A percentile compares a stretch with the other conserved stretches of the same genome.
phyloP scores from a whole-genome alignment of 2,888 invertebrate species.

The Chymomyza procnemis region DNA sequence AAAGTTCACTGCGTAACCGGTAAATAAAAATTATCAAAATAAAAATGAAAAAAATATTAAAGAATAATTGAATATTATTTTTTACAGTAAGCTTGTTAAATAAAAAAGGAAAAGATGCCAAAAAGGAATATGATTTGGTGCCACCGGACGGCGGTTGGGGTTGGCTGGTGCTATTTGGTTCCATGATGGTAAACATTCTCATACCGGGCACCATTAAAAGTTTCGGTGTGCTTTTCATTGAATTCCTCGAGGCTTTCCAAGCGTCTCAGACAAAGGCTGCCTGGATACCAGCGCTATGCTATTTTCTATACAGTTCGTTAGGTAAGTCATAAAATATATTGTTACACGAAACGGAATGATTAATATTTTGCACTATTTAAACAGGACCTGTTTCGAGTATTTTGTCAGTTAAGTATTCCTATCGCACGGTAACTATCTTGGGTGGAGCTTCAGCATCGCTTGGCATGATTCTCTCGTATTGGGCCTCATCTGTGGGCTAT shows the following conservation, averaged over 20 bases:
- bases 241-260: slow-evolving; percentile 88
- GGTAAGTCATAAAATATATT: slow-evolving; percentile 80
- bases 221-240: slow-evolving; percentile 90
- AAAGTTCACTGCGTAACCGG: too few species aligned
- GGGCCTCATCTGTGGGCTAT: slow-evolving; percentile 87
- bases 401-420: slow-evolving; percentile 90
- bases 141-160: slow-evolving; percentile 92
- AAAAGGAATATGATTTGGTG: slow-evolving; percentile 84
- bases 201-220: slow-evolving; percentile 93
- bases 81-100: slow-evolving; percentile 64
- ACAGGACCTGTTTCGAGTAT: slow-evolving; percentile 91
- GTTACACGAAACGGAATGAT: background rate
- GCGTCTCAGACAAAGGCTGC: slow-evolving; percentile 86
- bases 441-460: slow-evolving; percentile 90
- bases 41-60: too few species aligned
- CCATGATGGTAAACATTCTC: slow-evolving; percentile 89
- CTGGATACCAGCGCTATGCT: slow-evolving; percentile 92
- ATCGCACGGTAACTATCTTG: slow-evolving; percentile 88
- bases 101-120: slow-evolving; percentile 70
- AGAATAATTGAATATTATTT: background rate
- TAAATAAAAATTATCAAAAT: too few species aligned
- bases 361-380: slow-evolving; percentile 38
- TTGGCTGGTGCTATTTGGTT: slow-evolving; percentile 86
- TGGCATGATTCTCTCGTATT: slow-evolving; percentile 91
- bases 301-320: slow-evolving; percentile 92